phyloP scores from a whole-genome alignment of 2,888 invertebrate species.

The Bursaphelenchus okinawaensis region DNA sequence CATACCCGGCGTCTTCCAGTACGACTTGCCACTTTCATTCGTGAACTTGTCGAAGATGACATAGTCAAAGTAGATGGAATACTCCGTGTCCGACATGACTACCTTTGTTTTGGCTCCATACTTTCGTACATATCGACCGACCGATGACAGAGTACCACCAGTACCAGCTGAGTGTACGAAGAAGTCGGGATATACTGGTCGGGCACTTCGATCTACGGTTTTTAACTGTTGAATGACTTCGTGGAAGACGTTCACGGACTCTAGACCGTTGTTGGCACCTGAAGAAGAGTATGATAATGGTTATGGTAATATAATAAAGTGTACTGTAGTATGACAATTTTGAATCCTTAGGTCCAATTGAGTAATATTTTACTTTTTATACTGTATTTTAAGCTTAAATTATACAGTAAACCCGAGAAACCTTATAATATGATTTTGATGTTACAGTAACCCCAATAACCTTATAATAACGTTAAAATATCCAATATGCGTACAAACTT shows the following conservation, averaged over 20 bases:
- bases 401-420: no score
- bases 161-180: slow-evolving; percentile 49
- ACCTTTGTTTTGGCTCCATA: slow-evolving; percentile 40
- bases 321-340: no score
- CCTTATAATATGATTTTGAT: no score
- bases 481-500: no score
- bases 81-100: slow-evolving; percentile 44
- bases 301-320: no score
- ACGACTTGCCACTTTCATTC: slow-evolving; percentile 35
- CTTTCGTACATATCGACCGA: slow-evolving; percentile 43
- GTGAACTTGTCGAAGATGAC: slow-evolving; percentile 38
- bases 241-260: slow-evolving; percentile 44
- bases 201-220: slow-evolving; percentile 12
- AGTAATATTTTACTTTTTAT: no score
- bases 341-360: no score
- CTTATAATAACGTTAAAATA: no score
- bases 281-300: no score
- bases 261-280: slow-evolving; percentile 2
- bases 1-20: slow-evolving; percentile 44
- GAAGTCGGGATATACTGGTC: slow-evolving; percentile 29
- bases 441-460: no score
- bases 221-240: slow-evolving; percentile 40
- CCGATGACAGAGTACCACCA: slow-evolving; percentile 43
- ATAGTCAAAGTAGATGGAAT: slow-evolving; percentile 47
- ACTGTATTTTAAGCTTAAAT: no score